Conservation (phyloP, 2,113 vertebrate genomes). For the Lathamus discolor region DNA sequence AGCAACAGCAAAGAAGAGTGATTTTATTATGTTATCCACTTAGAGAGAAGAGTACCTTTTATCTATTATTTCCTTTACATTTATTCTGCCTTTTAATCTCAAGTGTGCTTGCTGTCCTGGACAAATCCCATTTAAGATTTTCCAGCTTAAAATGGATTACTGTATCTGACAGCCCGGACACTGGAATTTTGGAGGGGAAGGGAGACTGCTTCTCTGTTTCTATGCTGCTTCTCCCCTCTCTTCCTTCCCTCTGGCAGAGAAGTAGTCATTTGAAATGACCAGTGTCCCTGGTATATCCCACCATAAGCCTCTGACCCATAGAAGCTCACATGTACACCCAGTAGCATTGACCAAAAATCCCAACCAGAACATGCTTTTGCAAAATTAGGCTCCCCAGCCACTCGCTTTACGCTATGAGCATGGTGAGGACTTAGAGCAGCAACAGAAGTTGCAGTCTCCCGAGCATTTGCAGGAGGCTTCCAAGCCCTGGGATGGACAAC, state of each 20-base stretch:
- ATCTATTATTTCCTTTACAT: not conserved
- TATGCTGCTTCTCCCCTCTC: not conserved
- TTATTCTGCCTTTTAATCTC: conserved; percentile 35
- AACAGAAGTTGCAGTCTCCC: not conserved
- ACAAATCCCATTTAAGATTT: conserved; percentile 31
- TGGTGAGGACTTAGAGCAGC: not conserved
- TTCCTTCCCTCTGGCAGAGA: not conserved
- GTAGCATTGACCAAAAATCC: not conserved
- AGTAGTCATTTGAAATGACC: not conserved
- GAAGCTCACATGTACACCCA: not conserved
- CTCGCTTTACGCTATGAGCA: not conserved
- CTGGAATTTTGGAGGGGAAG: not conserved
- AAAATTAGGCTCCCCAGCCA: not conserved
- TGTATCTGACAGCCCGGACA: not conserved
- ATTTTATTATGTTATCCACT: not conserved
- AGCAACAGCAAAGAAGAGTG: not conserved
- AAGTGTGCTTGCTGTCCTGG: not conserved
- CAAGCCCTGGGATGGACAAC: not conserved
- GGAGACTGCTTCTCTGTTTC: not conserved
- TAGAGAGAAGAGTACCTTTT: not conserved
- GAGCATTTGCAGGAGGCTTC: not conserved
- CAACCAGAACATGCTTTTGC: not conserved
- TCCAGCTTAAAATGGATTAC: not conserved
- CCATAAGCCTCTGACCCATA: not conserved
- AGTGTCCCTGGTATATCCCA: rapidly evolving